phyloP scores from a whole-genome alignment of 2,888 invertebrate species.

The Ennomos quercinarius region DNA sequence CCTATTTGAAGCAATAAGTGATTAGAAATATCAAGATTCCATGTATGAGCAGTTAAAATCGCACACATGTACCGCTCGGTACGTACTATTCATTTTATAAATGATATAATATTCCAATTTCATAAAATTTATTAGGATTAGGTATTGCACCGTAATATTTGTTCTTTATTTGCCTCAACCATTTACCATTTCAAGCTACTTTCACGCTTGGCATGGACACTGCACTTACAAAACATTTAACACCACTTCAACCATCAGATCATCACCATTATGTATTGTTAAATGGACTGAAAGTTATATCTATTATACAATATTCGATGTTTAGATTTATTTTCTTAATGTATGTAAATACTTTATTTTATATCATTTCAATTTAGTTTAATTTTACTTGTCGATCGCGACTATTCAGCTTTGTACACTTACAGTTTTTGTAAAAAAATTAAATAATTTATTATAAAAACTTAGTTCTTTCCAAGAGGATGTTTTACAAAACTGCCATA shows the following conservation, averaged over 20 bases:
- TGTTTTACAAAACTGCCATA: no score
- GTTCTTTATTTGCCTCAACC: constrained; percentile 25
- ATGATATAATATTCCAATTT: neutral
- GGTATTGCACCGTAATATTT: constrained; percentile 30
- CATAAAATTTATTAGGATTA: neutral
- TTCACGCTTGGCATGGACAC: constrained; percentile 56
- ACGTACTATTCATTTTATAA: no score
- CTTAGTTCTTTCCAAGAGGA: no score
- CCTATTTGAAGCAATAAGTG: no score
- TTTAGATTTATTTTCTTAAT: constrained; percentile 23
- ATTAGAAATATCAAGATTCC: no score
- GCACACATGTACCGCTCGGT: no score
- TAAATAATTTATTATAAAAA: no score
- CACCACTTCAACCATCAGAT: constrained; percentile 28
- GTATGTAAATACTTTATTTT: constrained; percentile 30
- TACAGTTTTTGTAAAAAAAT: no score
- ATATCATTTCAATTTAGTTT: constrained; percentile 18
- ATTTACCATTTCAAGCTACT: constrained; percentile 43
- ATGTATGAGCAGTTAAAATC: no score
- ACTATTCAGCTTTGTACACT: constrained; percentile 22
- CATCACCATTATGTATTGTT: constrained; percentile 19
- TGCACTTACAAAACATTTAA: constrained; percentile 44
- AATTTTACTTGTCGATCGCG: constrained; percentile 28
- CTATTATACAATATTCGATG: constrained; percentile 18
- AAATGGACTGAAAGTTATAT: constrained; percentile 2